Conservation (phyloP, 53 echinoderm and acorn worm species). For the Mesocentrotus franciscanus region DNA sequence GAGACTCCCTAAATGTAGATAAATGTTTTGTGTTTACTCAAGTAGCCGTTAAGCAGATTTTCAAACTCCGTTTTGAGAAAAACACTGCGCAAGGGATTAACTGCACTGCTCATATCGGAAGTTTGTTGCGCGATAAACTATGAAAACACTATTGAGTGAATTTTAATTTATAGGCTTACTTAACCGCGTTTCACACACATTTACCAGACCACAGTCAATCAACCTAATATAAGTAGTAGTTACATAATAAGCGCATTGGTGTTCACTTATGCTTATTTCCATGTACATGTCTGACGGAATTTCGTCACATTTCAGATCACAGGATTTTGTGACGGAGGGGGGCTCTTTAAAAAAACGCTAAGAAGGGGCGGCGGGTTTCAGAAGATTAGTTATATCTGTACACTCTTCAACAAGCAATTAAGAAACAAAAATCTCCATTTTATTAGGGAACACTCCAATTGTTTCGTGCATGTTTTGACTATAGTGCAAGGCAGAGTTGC, state of each 20-base stretch:
- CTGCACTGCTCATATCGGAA: slow-evolving; percentile 4
- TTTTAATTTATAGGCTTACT: background rate
- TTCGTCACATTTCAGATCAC: no score
- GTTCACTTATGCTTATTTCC: slow-evolving; percentile 5
- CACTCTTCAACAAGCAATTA: no score
- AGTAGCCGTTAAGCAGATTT: slow-evolving; percentile 33
- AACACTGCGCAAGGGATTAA: slow-evolving; percentile 18
- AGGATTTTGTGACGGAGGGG: no score
- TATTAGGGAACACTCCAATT: no score
- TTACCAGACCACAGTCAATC: background rate
- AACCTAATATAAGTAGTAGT: background rate
- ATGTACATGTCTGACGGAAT: background rate
- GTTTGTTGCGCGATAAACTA: slow-evolving; percentile 4
- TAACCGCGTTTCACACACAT: background rate
- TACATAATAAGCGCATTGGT: background rate
- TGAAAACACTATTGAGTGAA: background rate
- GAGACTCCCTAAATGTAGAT: background rate
- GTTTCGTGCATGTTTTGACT: no score
- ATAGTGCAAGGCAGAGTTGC: no score
- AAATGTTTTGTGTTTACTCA: slow-evolving; percentile 34
- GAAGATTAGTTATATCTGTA: no score
- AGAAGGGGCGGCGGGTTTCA: no score
- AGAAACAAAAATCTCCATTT: no score
- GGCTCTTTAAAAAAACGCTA: no score
- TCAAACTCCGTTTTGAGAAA: background rate